Percentiles rank a stretch among this genome's conserved stretches.
These are phyloP conservation scores for Hybognathus amarus DNA, from an alignment of 2,797 vertebrate genomes.

Conservation along the genomic window DNA sequence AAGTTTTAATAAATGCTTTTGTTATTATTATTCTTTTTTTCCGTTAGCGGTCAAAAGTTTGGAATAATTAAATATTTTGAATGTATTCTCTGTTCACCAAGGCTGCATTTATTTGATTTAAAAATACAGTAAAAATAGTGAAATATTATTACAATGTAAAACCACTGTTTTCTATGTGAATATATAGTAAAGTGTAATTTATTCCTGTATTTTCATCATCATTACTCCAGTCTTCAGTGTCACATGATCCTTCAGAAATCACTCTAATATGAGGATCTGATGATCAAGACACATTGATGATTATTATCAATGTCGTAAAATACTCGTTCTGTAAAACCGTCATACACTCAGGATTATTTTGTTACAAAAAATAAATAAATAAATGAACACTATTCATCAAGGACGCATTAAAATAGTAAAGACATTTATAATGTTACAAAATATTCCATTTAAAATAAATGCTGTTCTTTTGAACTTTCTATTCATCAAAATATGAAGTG, in stretches of 20 bases:
- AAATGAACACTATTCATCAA: too few relatives aligned
- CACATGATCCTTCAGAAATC: slow-evolving; percentile 1
- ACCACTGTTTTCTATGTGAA: background rate
- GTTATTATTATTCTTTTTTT: background rate
- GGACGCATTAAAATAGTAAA: background rate
- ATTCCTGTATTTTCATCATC: background rate
- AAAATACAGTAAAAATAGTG: background rate
- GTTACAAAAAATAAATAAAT: background rate
- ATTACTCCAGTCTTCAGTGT: slow-evolving; percentile 3
- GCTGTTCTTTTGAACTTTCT: background rate
- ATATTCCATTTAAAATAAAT: too few relatives aligned
- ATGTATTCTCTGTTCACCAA: background rate
- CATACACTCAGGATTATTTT: background rate
- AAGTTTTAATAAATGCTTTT: background rate
- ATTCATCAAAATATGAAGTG: background rate
- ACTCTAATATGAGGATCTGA: background rate
- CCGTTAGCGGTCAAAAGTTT: background rate
- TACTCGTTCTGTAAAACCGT: background rate
- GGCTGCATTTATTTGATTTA: background rate
- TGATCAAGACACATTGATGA: background rate
- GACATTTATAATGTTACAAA: too few relatives aligned
- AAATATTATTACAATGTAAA: background rate
- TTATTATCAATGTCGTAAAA: background rate
- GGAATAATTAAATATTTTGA: background rate
- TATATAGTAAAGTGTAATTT: background rate